Evolutionary conservation across 2,888 invertebrate genomes (phyloP).

Genomic region (Platynereis dumerilii): DNA sequence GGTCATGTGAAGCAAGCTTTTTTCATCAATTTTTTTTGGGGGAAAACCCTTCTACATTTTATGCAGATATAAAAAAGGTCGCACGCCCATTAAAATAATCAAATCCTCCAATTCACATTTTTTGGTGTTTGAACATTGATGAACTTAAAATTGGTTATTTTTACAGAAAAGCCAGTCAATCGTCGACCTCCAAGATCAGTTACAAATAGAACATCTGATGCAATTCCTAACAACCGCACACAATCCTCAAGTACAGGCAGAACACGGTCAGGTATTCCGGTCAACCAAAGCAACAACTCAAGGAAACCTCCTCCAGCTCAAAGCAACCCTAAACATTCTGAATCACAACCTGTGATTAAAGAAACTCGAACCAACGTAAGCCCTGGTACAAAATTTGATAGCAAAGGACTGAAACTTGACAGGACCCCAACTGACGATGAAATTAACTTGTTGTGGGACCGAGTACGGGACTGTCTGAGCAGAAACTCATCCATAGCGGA

Average conservation of each 20-base stretch:
- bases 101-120: no score
- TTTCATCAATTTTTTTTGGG: no score
- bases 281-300: neutral
- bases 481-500: constrained; percentile 15
- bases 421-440: constrained; percentile 62
- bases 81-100: no score
- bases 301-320: neutral
- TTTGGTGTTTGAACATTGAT: no score
- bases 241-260: neutral
- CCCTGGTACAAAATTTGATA: constrained; percentile 12
- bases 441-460: constrained; percentile 60
- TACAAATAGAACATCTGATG: neutral
- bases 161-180: neutral
- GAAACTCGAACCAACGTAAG: no score
- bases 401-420: constrained; percentile 43
- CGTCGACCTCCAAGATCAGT: neutral
- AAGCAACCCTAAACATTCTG: constrained; percentile 12
- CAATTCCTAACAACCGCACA: neutral
- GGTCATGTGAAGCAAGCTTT: no score
- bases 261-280: neutral
- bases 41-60: no score
- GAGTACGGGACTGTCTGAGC: constrained; percentile 55
- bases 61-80: no score
- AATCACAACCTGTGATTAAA: no score
- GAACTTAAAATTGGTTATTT: no score